Evolutionary conservation across 2,113 vertebrate species (phyloP).

Genomic region (Channa argus): DNA sequence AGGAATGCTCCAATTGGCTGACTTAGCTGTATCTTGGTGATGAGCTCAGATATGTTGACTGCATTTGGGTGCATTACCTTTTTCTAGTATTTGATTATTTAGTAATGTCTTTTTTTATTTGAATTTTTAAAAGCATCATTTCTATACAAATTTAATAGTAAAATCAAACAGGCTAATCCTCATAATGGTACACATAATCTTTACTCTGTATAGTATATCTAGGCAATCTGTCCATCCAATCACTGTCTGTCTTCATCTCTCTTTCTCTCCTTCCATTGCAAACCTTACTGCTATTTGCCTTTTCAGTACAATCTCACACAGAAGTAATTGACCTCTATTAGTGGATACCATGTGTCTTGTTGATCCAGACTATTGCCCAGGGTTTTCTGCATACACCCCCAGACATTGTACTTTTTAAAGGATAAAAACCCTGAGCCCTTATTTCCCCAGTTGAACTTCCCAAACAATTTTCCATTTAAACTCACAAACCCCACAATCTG

Average conservation of each 20-base stretch:
- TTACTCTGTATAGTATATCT: background rate
- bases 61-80: no score
- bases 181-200: background rate
- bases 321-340: constrained; percentile 32
- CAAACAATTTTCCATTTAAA: constrained; percentile 8
- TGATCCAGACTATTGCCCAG: constrained; percentile 25
- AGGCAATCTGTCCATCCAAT: background rate
- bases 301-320: constrained; percentile 11
- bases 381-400: background rate
- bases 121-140: no score
- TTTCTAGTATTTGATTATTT: no score
- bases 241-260: constrained; percentile 8
- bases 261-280: constrained; percentile 1
- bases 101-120: no score
- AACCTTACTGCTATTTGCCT: background rate
- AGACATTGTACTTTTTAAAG: constrained; percentile 16
- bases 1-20: no score
- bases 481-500: no score
- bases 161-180: background rate
- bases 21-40: no score
- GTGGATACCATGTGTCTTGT: background rate
- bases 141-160: no score
- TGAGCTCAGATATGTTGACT: no score
- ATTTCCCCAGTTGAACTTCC: constrained; percentile 14
- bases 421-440: constrained; percentile 12